Base-by-base conservation (phyloP, 2,113 vertebrate species). In the Chauna torquata region DNA sequence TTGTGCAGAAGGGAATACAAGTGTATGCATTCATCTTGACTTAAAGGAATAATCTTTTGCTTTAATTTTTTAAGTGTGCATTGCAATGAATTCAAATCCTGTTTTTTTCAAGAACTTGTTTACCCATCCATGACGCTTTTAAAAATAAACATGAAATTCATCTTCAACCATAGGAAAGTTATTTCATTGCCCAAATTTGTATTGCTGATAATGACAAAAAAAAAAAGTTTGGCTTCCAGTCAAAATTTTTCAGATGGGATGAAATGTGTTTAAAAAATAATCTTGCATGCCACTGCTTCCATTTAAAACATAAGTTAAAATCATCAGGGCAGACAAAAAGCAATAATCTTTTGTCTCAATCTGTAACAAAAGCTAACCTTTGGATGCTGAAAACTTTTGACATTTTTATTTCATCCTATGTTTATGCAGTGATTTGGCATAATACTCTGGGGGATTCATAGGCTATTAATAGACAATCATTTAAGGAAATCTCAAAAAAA, bases 1-100 rank as follows among this genome's bases (percentile, higher is more conserved):
- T 97, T 98, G 93, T 96, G 70, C 66, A 94, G 57, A 94, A 79
- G 69, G 32, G 55, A 97, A 94, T 96, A 95, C 45, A 97, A 98
- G 94, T 91, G 52, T 52, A 95, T 86, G 47, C 34, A 70, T 93
- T 97, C 52, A 84, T 93, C 38, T 57, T 94, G 40, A 78, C 69
- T 95, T 86, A 80, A 97, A 96, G 92, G 80, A 90, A 95, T 93
- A 66, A 45, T 34, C 18, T 47, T 54, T 87, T 76, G 38, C 27
- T 95, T 95, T 75, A 61, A 49, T 38, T 92, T 59, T 65, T 96
- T 91, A 86, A 59, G 28, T 88, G 59, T 61, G 13, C 40, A 40
- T 86, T 91, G 24, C 69, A 8, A 45, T 82, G 42, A 80, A 87
- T 92, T 94, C 52, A 78, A 69, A 70, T 94, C 19, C 17, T 81